Conservation (phyloP, 2,113 vertebrate genomes). For the Ceuthmochares aereus region DNA sequence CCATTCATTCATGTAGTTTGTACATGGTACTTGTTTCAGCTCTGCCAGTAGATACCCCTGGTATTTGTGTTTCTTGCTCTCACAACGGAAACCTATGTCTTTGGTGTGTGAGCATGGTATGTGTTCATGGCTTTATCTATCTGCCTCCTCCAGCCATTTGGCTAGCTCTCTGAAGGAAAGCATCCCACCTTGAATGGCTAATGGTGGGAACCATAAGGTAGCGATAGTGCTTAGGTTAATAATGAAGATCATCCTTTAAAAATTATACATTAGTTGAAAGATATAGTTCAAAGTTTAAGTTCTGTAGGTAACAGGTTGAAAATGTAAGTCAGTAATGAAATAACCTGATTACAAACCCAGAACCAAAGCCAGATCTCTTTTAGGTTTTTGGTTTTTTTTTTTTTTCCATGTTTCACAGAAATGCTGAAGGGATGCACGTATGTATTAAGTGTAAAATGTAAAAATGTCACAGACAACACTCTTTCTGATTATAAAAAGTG, state of each 20-base stretch:
- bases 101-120: too few species aligned
- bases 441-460: neutral
- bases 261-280: neutral
- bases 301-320: neutral
- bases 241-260: neutral
- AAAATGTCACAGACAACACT: neutral
- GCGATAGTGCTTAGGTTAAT: neutral
- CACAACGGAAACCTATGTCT: neutral
- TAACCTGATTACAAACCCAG: neutral
- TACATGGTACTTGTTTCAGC: neutral
- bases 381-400: too few species aligned
- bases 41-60: neutral
- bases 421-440: neutral
- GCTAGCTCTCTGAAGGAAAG: neutral
- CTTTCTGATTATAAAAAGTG: neutral
- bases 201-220: too few species aligned
- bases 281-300: neutral
- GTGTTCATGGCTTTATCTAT: accelerated
- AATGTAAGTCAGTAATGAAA: neutral
- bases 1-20: neutral
- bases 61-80: neutral
- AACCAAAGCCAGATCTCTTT: neutral
- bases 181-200: neutral
- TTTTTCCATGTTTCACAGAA: neutral
- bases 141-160: neutral